Conservation (phyloP, 2,888 invertebrate genomes). For the Hanleya hanleyi region DNA sequence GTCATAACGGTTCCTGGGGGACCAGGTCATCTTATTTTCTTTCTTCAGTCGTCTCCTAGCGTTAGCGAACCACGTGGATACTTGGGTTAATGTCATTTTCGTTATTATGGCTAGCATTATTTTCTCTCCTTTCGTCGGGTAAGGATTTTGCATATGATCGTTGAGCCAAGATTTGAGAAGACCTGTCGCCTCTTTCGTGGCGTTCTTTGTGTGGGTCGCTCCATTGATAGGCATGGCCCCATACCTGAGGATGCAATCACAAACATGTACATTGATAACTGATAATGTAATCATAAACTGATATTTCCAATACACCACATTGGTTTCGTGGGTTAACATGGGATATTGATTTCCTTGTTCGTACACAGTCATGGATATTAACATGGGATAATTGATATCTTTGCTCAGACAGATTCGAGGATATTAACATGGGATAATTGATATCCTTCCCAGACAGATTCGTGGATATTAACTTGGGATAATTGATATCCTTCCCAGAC, state of each 20-base stretch:
- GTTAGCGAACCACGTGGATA: constrained; percentile 97
- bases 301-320: background rate
- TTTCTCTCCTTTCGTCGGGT: constrained; percentile 95
- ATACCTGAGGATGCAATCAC: too few relatives aligned
- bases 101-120: constrained; percentile 95
- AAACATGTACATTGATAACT: background rate
- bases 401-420: too few relatives aligned
- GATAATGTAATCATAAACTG: background rate
- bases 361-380: too few relatives aligned
- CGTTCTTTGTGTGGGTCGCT: constrained; percentile 9
- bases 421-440: too few relatives aligned
- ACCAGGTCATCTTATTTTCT: constrained; percentile 98
- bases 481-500: too few relatives aligned
- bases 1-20: constrained; percentile 82
- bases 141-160: constrained; percentile 96
- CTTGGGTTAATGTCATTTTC: constrained; percentile 90
- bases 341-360: too few relatives aligned
- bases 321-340: too few relatives aligned
- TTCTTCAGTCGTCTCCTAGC: constrained; percentile 93
- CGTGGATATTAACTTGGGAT: too few relatives aligned
- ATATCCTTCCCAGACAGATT: too few relatives aligned
- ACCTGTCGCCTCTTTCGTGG: constrained; percentile 91
- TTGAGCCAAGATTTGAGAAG: constrained; percentile 97
- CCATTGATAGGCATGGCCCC: constrained; percentile 9
- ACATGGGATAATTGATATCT: too few relatives aligned